Percentiles rank a stretch among this genome's conserved stretches.
These are phyloP conservation scores for Enteromius fasciolatus DNA, from an alignment of 2,797 vertebrate genomes.

Conservation along the genomic window DNA sequence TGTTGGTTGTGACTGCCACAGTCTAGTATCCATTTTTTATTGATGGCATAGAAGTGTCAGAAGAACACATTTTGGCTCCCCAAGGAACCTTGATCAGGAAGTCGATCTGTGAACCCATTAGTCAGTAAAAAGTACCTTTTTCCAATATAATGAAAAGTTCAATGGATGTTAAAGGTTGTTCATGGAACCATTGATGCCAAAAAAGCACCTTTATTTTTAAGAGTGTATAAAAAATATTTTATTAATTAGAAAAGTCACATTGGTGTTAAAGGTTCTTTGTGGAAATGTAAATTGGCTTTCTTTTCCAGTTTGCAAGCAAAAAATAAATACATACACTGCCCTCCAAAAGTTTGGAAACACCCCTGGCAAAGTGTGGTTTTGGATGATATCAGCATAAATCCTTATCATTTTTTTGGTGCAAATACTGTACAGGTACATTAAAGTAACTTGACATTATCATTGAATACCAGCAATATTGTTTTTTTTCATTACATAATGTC, in stretches of 20 bases:
- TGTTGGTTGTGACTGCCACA: background rate
- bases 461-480: too few species aligned
- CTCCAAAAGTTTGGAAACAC: too few species aligned
- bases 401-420: too few species aligned
- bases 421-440: too few species aligned
- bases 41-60: background rate
- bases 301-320: background rate
- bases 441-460: too few species aligned
- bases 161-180: too few species aligned
- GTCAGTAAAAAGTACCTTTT: background rate
- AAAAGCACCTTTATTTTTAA: too few species aligned
- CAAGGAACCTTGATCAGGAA: background rate
- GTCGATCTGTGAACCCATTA: background rate
- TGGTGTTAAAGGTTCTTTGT: background rate
- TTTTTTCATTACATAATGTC: too few species aligned
- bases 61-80: background rate
- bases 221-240: background rate
- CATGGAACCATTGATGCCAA: too few species aligned
- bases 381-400: too few species aligned
- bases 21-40: background rate
- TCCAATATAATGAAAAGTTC: background rate
- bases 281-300: too few species aligned
- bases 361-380: too few species aligned
- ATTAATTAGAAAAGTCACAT: background rate
- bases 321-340: background rate